Evolutionary conservation across 1,140 invertebrate species (phyloP), one percentile per base, ranked within the genome.

Genomic region (Proctacanthus coquilletti): DNA sequence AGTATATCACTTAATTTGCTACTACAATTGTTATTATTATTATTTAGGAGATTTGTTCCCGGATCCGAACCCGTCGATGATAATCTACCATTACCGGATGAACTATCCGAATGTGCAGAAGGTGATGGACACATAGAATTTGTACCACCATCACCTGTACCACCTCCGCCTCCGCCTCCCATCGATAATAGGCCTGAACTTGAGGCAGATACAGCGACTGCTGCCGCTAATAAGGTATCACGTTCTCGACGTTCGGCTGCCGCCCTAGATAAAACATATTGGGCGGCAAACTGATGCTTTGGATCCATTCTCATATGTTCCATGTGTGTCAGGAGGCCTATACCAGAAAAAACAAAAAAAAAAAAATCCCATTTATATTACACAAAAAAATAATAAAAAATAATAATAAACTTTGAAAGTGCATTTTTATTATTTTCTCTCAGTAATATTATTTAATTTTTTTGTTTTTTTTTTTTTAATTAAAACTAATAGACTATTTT

Each of bases 301-400:
- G 87, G 86, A 63, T 93, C 87, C 85, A 91, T 92, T 50, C 87
- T 74, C 88, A 92, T 92, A 53, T 91, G 85, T 55, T 93, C 88
- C 87, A 93, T 92, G 58, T 93, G 88, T 42, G 80, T 83, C 36
- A 93, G 68, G 18, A 93, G 69, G 57, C 86, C 88, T 92, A 63
- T 21, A 45, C 34, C 18, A 42, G 37, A 39, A 38, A 43, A 27
- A 10, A 64, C 62, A 36, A 21, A 41, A 44, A 31, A 38, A 25
- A 43, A 23, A 41, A 18, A 6, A 41, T 33, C 15, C 31, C 31
- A 33, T 9, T 33, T 15, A 27, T 27, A 8, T 27, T 13, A 17
- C 30, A 10, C 6, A 32, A 32, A 5, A 32, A 13, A 5, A 13
- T 6, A 32, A 32, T 10, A 32, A 32, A 32, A 32, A 32, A 5